Evolutionary conservation across 2,888 invertebrate species (phyloP).

Genomic region (Drosophila leonis): DNA sequence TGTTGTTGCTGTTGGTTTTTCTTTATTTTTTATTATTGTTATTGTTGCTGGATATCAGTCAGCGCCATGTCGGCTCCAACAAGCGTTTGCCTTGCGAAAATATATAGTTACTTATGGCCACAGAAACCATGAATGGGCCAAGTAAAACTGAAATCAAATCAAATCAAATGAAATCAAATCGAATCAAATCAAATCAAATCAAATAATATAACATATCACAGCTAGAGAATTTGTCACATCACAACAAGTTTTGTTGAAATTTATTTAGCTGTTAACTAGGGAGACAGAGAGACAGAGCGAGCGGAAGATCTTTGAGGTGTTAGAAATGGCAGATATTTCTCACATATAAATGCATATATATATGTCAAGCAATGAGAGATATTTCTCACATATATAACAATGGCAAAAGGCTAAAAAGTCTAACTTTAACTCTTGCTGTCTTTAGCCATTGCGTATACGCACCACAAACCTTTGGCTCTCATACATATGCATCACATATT

Average conservation of each 20-base stretch:
- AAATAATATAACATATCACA: conserved; percentile 8
- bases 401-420: not conserved
- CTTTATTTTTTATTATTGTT: conserved; percentile 36
- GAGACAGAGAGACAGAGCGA: not conserved
- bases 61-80: conserved; percentile 58
- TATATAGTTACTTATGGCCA: conserved; percentile 21
- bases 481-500: not conserved
- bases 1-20: conserved; percentile 2
- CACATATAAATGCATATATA: not conserved
- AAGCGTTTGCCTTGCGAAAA: conserved; percentile 21
- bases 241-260: not conserved
- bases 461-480: conserved; percentile 4
- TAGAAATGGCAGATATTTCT: not conserved
- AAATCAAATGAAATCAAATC: conserved; percentile 8
- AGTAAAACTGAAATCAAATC: conserved; percentile 21
- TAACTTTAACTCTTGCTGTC: not conserved
- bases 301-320: conserved; percentile 18
- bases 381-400: not conserved
- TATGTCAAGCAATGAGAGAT: not conserved
- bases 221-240: conserved; percentile 7
- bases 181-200: conserved; percentile 8
- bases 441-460: conserved; percentile 43
- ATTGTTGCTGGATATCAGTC: conserved; percentile 62
- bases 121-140: conserved; percentile 26
- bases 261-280: not conserved